Conservation (phyloP, 2,797 vertebrate species). For the Poecilia gillii region DNA sequence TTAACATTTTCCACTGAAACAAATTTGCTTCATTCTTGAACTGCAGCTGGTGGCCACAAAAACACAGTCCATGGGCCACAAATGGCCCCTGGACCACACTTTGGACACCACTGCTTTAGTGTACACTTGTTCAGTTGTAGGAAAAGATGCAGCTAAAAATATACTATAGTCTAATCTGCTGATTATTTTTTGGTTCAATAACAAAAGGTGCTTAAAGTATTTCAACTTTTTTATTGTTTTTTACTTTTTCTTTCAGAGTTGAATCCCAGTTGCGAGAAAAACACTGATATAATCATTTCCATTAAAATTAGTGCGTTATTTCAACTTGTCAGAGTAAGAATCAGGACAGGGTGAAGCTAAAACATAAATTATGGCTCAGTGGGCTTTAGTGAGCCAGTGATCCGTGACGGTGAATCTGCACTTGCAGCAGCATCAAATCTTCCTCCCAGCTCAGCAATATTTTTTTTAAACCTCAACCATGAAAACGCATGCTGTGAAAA, state of each 20-base stretch:
- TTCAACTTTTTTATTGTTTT: neutral
- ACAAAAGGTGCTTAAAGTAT: too few species aligned
- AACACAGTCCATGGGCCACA: too few species aligned
- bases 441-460: neutral
- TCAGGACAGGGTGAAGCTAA: neutral
- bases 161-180: too few species aligned
- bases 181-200: too few species aligned
- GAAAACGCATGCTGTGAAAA: constrained; percentile 5
- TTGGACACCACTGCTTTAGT: too few species aligned
- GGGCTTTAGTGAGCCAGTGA: neutral
- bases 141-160: too few species aligned
- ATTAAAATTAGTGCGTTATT: neutral
- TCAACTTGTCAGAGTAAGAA: neutral
- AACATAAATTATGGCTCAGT: neutral
- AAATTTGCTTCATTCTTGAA: too few species aligned
- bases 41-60: too few species aligned
- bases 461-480: neutral
- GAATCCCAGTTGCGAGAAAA: neutral
- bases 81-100: too few species aligned
- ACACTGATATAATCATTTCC: neutral
- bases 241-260: neutral
- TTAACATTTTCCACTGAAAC: too few species aligned
- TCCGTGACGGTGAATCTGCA: constrained; percentile 13
- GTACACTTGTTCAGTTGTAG: too few species aligned
- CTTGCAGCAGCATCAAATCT: neutral